Evolutionary conservation across 2,888 invertebrate genomes (phyloP).

Genomic region (Stomorhina lunata): DNA sequence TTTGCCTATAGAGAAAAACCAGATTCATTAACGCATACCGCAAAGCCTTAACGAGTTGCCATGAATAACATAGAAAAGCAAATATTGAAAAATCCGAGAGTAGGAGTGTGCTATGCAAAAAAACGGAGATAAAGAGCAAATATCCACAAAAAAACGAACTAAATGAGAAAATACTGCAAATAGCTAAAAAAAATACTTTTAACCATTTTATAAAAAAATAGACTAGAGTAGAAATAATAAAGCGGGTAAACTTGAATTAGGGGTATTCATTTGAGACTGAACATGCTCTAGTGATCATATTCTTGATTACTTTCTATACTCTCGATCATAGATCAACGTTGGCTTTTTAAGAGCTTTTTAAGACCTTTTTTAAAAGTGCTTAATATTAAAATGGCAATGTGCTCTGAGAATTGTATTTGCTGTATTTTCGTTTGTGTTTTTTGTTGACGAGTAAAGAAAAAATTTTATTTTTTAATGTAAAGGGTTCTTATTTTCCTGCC

Average conservation of each 20-base stretch:
- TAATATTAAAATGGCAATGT: too few species aligned
- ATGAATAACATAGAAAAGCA: slow-evolving; percentile 19
- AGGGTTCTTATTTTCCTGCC: too few species aligned
- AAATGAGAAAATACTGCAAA: not conserved
- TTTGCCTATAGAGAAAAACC: slow-evolving; percentile 30
- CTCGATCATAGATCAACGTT: not conserved
- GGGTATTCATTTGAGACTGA: not conserved
- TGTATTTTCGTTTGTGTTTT: too few species aligned
- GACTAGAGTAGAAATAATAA: not conserved
- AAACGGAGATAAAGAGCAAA: not conserved
- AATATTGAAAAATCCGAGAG: not conserved
- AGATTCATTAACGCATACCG: slow-evolving; percentile 63
- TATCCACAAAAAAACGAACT: slow-evolving; percentile 1
- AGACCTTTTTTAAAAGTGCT: too few species aligned
- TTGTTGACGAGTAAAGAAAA: too few species aligned
- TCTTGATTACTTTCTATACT: too few species aligned
- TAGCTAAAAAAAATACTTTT: not conserved
- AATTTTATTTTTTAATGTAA: too few species aligned
- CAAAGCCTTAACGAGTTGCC: slow-evolving; percentile 59
- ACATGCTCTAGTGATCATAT: too few species aligned
- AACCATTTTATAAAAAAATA: too few species aligned
- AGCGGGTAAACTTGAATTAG: not conserved
- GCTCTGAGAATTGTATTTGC: too few species aligned
- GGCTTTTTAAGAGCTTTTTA: not conserved
- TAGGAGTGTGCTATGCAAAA: not conserved